Base-by-base conservation (phyloP, 2,113 vertebrate genomes). In the Carollia perspicillata region DNA sequence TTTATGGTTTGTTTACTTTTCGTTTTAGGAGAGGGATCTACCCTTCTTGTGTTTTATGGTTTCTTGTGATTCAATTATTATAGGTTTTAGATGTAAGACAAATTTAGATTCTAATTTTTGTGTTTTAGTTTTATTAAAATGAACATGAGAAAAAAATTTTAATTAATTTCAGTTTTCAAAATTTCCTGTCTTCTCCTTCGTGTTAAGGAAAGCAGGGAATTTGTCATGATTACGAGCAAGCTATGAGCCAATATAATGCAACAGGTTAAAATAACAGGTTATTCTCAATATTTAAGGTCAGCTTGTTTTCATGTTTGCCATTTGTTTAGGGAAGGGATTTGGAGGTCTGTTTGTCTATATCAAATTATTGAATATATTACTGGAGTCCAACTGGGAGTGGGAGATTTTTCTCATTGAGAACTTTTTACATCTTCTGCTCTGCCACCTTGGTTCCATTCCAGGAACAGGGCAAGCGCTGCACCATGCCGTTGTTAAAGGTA, bases 91-190 rank as follows among this genome's bases (percentile, higher is more conserved):
- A 17, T 75, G 2, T 55, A 63, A 84, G 42, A 94, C 80, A 69
- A 69, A 71, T 80, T 74, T 63, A 37, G 37, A 92, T 85, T 97
- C n/a, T 85, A 93, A 28, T 83, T 40, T 84, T 87, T 87, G 18
- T 42, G 1, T 71, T 77, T 55, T 5, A 84, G 51, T 35, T 66
- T 65, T 88, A 17, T 71, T 72, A 88, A 40, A 47, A 16, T 42
- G 7, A 65, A 22, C 9, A 44, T 75, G n/a, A 87, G 37, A 89
- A 5, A 89, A 5, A 28, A 40, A 55, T 83, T 88, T 84, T 28
- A 69, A 18, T n/a, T 83, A 23, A 49, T 55, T 58, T 22, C 1
- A 58, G 13, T 65, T 80, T 66, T 74, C 16, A 66, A 42, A 63
- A 30, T 84, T 87, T 92, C 28, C 28, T 92, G 53, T 84, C 18